phyloP scores from a whole-genome alignment of 92 coral and sea anemone genomes.

The Plumapathes pennacea region DNA sequence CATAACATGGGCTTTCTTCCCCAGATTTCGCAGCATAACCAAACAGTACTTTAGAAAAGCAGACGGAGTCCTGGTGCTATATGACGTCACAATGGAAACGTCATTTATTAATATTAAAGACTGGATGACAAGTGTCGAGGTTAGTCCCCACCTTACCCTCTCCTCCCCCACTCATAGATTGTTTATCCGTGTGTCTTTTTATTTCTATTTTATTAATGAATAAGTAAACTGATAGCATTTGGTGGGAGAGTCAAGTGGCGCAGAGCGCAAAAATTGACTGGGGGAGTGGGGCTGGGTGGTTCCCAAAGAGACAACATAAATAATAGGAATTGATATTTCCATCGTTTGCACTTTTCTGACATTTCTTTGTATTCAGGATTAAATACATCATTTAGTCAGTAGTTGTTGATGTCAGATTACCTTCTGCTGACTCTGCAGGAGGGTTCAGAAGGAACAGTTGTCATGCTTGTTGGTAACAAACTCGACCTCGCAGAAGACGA shows the following conservation, averaged over 20 bases:
- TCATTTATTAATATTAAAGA: slow-evolving; percentile 85
- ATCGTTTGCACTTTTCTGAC: background rate
- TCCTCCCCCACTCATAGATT: no score
- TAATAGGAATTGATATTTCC: background rate
- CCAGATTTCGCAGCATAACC: slow-evolving; percentile 94
- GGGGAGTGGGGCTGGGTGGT: no score
- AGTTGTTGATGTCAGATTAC: background rate
- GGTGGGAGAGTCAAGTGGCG: no score
- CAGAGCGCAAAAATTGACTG: no score
- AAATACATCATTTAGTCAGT: background rate
- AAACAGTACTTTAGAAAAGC: slow-evolving; percentile 95
- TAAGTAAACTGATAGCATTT: no score
- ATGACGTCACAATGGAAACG: slow-evolving; percentile 94
- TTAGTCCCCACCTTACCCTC: no score
- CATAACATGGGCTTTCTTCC: background rate
- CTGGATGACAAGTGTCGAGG: slow-evolving; percentile 97
- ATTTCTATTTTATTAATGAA: no score
- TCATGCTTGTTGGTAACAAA: slow-evolving; percentile 91
- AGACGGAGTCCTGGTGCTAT: slow-evolving; percentile 88
- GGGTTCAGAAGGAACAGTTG: slow-evolving; percentile 76
- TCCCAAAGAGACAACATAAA: no score
- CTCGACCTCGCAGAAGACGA: slow-evolving; percentile 76
- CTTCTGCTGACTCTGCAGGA: slow-evolving; percentile 68
- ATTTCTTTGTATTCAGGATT: background rate
- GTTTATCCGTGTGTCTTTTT: no score